phyloP scores from a whole-genome alignment of 2,113 vertebrate species.

The Opisthocomus hoazin region DNA sequence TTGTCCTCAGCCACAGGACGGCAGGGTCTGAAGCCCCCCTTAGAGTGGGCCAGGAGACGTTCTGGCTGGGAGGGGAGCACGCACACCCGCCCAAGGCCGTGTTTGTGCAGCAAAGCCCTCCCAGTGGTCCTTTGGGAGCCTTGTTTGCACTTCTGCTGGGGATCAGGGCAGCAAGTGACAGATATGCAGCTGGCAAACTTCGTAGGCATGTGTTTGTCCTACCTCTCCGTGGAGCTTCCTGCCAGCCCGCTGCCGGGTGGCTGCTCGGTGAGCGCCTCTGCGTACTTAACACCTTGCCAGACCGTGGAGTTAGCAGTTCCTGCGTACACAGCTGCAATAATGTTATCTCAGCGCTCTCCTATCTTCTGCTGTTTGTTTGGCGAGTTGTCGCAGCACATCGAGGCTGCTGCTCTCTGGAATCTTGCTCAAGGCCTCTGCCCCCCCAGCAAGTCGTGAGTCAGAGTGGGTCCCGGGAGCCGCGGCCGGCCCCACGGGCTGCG shows the following conservation, averaged over 20 bases:
- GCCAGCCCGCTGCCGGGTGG: not conserved
- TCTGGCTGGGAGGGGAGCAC: not conserved
- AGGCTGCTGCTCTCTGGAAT: not conserved
- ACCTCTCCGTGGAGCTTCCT: not conserved
- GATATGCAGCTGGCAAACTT: not conserved
- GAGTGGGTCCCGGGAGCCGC: not conserved
- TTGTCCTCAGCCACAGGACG: not conserved
- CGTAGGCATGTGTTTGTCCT: not conserved
- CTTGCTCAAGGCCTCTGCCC: not conserved
- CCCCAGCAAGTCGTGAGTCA: not conserved
- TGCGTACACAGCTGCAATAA: conserved; percentile 22
- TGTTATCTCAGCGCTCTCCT: conserved; percentile 22
- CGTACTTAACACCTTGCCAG: conserved; percentile 33
- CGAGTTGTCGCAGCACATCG: not conserved
- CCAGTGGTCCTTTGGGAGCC: not conserved
- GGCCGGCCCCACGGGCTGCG: fast-evolving
- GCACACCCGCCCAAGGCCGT: not conserved
- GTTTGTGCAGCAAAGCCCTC: not conserved
- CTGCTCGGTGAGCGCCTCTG: not conserved
- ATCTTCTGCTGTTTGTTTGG: conserved; percentile 17
- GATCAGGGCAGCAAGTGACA: not conserved
- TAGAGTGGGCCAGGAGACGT: not conserved
- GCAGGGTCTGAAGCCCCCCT: not conserved
- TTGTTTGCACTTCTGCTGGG: not conserved
- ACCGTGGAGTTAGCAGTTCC: not conserved